These are phyloP conservation scores for Artibeus lituratus DNA, from an alignment of 2,797 vertebrate genomes.

Conservation along the genomic window DNA sequence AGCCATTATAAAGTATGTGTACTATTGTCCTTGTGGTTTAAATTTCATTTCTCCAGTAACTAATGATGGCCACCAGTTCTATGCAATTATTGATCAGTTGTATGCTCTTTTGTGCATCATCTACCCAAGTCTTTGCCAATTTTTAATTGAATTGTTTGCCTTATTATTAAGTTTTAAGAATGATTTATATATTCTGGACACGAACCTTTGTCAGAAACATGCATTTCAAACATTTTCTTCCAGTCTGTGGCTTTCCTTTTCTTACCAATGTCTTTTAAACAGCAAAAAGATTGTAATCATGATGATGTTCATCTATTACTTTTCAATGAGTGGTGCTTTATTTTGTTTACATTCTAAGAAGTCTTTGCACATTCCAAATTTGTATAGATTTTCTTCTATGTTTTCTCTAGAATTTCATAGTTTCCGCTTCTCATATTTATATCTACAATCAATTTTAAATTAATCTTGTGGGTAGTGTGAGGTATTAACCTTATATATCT, in stretches of 20 bases:
- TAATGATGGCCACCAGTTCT: not conserved
- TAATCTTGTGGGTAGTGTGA: not conserved
- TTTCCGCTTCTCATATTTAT: not conserved
- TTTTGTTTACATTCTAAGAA: not conserved
- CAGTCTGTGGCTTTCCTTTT: not conserved
- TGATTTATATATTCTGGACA: not conserved
- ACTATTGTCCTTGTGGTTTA: not conserved
- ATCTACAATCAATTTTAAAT: not conserved
- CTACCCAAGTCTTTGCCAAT: not conserved
- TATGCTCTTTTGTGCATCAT: not conserved
- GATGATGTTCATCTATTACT: not conserved
- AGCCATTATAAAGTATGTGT: not conserved
- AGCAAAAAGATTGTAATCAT: not conserved
- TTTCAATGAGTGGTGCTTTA: not conserved
- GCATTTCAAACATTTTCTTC: not conserved
- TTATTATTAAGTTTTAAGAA: not conserved
- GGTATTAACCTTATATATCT: not conserved
- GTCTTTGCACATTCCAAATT: not conserved
- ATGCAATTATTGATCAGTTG: not conserved
- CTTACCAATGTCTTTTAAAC: not conserved
- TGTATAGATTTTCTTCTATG: not conserved
- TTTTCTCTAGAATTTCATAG: not conserved
- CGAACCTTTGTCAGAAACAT: not conserved
- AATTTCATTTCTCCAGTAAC: not conserved
- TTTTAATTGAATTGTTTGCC: not conserved